Percentiles rank a stretch among this genome's conserved stretches.
Evolutionary conservation across 2,113 vertebrate genomes (phyloP).

Genomic region (Noctilio leporinus): DNA sequence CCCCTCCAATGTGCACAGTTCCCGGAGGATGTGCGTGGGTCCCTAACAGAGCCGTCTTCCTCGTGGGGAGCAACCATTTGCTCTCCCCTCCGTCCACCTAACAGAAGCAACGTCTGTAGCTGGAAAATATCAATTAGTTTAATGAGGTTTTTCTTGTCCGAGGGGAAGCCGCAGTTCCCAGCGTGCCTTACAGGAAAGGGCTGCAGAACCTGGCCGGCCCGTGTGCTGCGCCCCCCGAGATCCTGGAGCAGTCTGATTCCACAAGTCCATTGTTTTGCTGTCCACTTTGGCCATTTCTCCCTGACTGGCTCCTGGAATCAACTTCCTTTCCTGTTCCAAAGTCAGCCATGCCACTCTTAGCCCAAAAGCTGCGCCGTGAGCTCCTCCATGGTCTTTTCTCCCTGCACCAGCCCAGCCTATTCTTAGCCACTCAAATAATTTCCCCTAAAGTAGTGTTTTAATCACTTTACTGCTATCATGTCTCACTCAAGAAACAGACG

Average conservation of each 20-base stretch:
- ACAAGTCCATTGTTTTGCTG: not conserved
- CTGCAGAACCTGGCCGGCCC: accelerated
- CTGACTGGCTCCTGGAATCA: not conserved
- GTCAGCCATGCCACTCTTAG: not conserved
- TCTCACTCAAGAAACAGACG: not conserved
- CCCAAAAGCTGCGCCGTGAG: not conserved
- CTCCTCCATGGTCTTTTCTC: not conserved
- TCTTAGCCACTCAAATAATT: not conserved
- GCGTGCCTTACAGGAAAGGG: accelerated
- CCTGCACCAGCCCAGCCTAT: not conserved
- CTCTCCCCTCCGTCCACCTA: not conserved
- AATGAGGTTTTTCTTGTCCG: not conserved
- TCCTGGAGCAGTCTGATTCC: not conserved
- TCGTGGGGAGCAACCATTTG: accelerated
- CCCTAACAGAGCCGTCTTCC: not conserved
- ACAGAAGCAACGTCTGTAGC: not conserved
- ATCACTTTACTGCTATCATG: not conserved
- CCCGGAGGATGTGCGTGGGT: not conserved
- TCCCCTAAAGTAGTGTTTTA: not conserved
- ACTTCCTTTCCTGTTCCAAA: not conserved
- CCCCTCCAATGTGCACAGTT: not conserved
- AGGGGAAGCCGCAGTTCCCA: not conserved
- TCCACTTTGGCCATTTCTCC: not conserved
- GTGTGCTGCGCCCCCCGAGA: accelerated
- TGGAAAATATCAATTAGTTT: not conserved